Percentiles rank a stretch among this genome's conserved stretches.
phyloP scores from a whole-genome alignment of 2,113 vertebrate species.

The Tor tambroides region DNA sequence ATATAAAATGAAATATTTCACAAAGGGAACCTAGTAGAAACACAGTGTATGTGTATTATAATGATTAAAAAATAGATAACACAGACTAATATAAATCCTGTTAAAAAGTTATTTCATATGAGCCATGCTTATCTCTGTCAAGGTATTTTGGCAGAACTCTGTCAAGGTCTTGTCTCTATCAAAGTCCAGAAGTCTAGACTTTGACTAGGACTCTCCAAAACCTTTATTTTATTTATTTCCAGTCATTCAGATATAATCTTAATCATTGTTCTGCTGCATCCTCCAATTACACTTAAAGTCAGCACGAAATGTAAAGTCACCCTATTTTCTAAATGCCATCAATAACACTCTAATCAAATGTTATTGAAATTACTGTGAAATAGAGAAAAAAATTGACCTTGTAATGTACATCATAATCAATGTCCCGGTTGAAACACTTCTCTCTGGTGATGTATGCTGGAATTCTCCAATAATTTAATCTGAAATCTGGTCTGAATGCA shows the following conservation, averaged over 20 bases:
- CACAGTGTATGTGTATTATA: neutral
- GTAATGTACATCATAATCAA: neutral
- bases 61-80: neutral
- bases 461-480: too few species aligned
- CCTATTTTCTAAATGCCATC: neutral
- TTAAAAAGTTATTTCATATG: too few species aligned
- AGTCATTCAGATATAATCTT: neutral
- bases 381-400: neutral
- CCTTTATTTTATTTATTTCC: neutral
- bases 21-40: neutral
- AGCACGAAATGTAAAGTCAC: neutral
- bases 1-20: neutral
- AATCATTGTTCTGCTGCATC: neutral
- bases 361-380: neutral
- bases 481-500: neutral
- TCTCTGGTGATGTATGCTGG: neutral
- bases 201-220: neutral
- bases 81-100: too few species aligned
- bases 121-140: too few species aligned
- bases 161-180: too few species aligned
- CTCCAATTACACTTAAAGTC: neutral
- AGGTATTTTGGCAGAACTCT: too few species aligned
- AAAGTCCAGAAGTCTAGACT: neutral
- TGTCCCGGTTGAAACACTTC: neutral
- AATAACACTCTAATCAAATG: neutral